Conservation (phyloP, 1,140 invertebrate species). For the Leptopilina boulardi region DNA sequence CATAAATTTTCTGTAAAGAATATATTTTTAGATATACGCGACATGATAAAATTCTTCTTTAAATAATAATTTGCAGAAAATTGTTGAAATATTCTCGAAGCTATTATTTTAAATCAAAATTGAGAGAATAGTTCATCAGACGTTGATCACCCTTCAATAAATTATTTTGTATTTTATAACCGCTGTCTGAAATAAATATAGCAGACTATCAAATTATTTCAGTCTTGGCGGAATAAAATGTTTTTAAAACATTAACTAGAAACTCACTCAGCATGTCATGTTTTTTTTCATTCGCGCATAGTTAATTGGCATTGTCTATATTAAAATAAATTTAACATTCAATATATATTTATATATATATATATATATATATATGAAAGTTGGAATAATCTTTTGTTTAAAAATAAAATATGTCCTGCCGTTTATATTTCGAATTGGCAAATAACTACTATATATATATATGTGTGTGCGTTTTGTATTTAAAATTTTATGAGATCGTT, state of each 20-base stretch:
- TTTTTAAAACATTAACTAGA: slow-evolving; percentile 19
- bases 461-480: slow-evolving; percentile 2
- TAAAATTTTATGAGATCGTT: slow-evolving; percentile 19
- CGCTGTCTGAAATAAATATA: not conserved
- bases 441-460: too few species aligned
- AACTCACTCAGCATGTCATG: not conserved
- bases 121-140: not conserved
- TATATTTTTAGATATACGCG: not conserved
- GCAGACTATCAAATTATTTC: slow-evolving; percentile 9
- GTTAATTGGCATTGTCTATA: not conserved
- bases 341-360: not conserved
- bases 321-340: slow-evolving; percentile 8
- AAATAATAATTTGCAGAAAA: not conserved
- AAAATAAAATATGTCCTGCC: not conserved
- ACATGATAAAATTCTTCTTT: not conserved
- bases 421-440: not conserved
- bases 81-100: not conserved
- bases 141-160: not conserved
- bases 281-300: not conserved
- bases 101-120: not conserved
- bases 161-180: not conserved
- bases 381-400: not conserved
- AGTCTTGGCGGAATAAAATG: not conserved
- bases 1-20: not conserved
- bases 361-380: too few species aligned